Base-by-base conservation (phyloP, 1,140 invertebrate genomes). In the Aleiodes sp. region DNA sequence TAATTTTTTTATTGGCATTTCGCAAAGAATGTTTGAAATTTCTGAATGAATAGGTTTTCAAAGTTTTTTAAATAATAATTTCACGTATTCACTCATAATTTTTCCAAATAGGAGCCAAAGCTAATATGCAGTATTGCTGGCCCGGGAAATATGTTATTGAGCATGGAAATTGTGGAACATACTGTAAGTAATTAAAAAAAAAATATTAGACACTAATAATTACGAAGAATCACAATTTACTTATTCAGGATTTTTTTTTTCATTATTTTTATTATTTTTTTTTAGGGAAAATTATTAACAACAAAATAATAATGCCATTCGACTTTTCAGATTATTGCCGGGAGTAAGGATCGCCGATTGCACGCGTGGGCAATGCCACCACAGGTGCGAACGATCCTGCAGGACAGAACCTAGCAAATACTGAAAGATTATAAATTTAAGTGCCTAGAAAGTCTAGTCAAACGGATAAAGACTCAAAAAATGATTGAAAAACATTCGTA, bases 111-210 rank as follows among this genome's bases (percentile, higher is more conserved):
- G 84, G 87, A 68, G 84, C 82, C 75, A 63, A 83, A 80, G 60
- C 83, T 88, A 14, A 73, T 89, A 35, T 89, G 89, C 56, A 88
- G 88, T 46, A 88, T 92, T 71, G 85, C 87, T 29, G 90, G 90
- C 7, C 90, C 90, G 43, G 88, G 89, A 37, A 89, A 88, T 76
- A 90, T 92, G 88, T 78, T 92, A 37, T 80, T 92, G 9, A 90
- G 90, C 6, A 84, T 92, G 73, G 89, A 89, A 70, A 80, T 92
- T 28, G 78, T 88, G 2, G 87, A 88, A 61, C 88, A 87, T 78
- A 91, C 89, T 85, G 91, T 91, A 77, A 80, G 73, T 71, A 52
- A 69, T 56, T 35, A 65, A 28, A 52, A 56, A 37, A 41, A 41
- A 39, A 41, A 68, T 33, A 33, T 64, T 66, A 14, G n/a, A n/a